A percentile compares a stretch with the other conserved stretches of the same genome.
These are phyloP conservation scores for Coenobita brevimanus DNA, from an alignment of 1,140 invertebrate genomes.

Conservation along the genomic window DNA sequence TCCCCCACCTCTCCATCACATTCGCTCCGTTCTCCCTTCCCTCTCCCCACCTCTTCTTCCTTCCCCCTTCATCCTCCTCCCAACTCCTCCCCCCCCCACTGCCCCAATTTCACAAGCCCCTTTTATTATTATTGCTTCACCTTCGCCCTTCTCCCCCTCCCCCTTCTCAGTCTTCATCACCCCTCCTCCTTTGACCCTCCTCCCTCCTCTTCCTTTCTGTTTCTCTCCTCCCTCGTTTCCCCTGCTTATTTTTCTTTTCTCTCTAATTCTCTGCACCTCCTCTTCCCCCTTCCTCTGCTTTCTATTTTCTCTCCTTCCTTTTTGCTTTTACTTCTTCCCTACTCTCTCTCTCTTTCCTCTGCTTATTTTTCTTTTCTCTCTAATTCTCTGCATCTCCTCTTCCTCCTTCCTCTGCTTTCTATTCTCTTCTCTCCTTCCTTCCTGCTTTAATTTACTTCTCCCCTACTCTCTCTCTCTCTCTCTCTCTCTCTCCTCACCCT, in stretches of 20 bases:
- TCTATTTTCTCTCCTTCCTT: too few relatives aligned
- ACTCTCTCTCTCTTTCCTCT: too few relatives aligned
- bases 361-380: too few relatives aligned
- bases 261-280: too few relatives aligned
- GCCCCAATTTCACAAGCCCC: background rate
- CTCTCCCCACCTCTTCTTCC: background rate
- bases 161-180: background rate
- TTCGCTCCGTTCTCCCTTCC: slow-evolving; percentile 5
- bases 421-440: slow-evolving; percentile 3
- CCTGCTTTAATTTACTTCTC: background rate
- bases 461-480: slow-evolving; percentile 19
- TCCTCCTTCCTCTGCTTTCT: slow-evolving; percentile 15
- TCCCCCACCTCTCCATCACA: slow-evolving; percentile 1
- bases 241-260: background rate
- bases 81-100: background rate
- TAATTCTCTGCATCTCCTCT: background rate
- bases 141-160: slow-evolving; percentile 10
- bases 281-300: too few relatives aligned
- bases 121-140: background rate
- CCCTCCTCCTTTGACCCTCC: background rate
- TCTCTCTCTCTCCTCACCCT: background rate
- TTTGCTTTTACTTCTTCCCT: too few relatives aligned
- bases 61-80: background rate
- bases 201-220: slow-evolving; percentile 15
- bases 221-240: background rate